Evolutionary conservation across 2,113 vertebrate genomes (phyloP).

Genomic region (Excalfactoria chinensis): DNA sequence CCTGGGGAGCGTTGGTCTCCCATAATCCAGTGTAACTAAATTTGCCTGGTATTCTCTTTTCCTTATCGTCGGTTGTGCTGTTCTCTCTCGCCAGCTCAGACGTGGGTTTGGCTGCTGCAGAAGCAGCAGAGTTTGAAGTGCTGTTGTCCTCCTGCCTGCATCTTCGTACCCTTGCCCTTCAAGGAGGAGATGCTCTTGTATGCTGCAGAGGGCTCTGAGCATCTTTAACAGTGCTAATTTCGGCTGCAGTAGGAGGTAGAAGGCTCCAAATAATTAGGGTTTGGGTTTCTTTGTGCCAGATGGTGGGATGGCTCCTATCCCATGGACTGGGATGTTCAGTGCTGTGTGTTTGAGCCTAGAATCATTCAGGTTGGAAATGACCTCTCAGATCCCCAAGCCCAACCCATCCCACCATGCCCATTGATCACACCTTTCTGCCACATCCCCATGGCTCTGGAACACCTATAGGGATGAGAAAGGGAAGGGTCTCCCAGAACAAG

Average conservation of each 20-base stretch:
- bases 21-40: conserved; percentile 70
- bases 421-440: too few relatives aligned
- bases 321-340: accelerated
- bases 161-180: not conserved
- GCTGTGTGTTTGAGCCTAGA: accelerated
- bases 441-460: too few relatives aligned
- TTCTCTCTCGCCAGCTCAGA: conserved; percentile 61
- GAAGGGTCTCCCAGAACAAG: accelerated
- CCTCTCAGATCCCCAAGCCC: too few relatives aligned
- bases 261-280: not conserved
- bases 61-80: conserved; percentile 76
- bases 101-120: conserved; percentile 50
- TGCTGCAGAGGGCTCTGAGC: not conserved
- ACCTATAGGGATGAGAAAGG: not conserved
- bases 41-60: conserved; percentile 75
- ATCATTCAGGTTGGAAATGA: too few relatives aligned
- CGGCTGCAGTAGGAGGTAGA: not conserved
- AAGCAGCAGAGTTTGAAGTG: conserved; percentile 45
- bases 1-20: conserved; percentile 62
- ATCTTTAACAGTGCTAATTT: not conserved
- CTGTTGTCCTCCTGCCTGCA: not conserved
- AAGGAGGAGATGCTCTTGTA: conserved; percentile 1
- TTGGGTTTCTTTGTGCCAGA: not conserved
- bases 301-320: not conserved
- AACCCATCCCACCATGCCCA: too few relatives aligned